A percentile compares a stretch with the other conserved stretches of the same genome.
These are phyloP conservation scores for Limnephilus lunatus DNA, from an alignment of 2,888 invertebrate genomes.

Conservation along the genomic window DNA sequence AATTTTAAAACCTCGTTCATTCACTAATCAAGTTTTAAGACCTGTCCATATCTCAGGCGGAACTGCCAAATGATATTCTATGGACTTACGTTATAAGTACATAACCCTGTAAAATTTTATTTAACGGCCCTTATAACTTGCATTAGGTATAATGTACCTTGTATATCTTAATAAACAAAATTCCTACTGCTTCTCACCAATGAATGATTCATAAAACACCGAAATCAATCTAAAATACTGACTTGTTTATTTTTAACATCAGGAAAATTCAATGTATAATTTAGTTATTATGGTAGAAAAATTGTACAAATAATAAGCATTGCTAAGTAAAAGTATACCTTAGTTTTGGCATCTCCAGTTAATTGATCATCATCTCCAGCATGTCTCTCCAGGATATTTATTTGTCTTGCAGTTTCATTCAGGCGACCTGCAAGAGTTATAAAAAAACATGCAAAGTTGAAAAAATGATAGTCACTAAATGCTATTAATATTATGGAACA, in stretches of 20 bases:
- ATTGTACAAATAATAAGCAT: neutral
- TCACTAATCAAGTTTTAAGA: too few species aligned
- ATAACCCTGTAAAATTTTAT: too few species aligned
- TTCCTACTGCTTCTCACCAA: neutral
- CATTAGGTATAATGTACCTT: too few species aligned
- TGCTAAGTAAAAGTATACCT: conserved; percentile 71
- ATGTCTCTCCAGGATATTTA: conserved; percentile 81
- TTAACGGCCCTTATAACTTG: too few species aligned
- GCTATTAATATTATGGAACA: too few species aligned
- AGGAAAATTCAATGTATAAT: neutral
- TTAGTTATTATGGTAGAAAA: neutral
- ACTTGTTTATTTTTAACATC: neutral
- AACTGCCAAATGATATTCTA: too few species aligned
- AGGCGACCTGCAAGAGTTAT: conserved; percentile 79
- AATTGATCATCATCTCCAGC: conserved; percentile 84
- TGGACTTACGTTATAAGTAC: too few species aligned
- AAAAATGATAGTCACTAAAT: too few species aligned
- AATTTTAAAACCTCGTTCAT: too few species aligned
- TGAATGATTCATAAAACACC: neutral
- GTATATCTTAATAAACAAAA: too few species aligned
- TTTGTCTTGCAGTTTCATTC: conserved; percentile 83
- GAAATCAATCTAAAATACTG: neutral
- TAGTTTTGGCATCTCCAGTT: conserved; percentile 85
- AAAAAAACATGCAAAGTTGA: neutral
- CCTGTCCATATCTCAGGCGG: too few species aligned